These are phyloP conservation scores for Xylota segnis DNA, from an alignment of 2,888 invertebrate genomes.

Conservation along the genomic window DNA sequence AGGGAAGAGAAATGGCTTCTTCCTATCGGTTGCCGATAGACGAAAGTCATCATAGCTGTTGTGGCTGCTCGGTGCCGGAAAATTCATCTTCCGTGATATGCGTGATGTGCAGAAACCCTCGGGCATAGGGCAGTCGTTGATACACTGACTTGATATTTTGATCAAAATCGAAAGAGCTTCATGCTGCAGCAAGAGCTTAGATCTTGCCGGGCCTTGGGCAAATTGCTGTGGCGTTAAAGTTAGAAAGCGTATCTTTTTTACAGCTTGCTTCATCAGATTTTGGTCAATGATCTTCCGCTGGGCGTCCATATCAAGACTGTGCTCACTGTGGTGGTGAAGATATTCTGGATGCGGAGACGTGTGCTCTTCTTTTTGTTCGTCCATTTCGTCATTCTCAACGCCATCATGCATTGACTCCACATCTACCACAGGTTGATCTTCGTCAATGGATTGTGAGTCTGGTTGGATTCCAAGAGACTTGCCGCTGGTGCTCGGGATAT, in stretches of 20 bases:
- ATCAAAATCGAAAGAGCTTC: slow-evolving; percentile 93
- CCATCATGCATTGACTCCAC: slow-evolving; percentile 77
- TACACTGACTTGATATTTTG: slow-evolving; percentile 90
- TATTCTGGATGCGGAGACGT: slow-evolving; percentile 63
- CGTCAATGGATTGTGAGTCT: slow-evolving; percentile 52
- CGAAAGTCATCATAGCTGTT: slow-evolving; percentile 61
- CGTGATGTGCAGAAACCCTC: slow-evolving; percentile 88
- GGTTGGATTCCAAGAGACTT: slow-evolving; percentile 46
- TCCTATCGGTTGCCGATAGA: slow-evolving; percentile 56
- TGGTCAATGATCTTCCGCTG: slow-evolving; percentile 81
- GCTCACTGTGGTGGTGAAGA: slow-evolving; percentile 49
- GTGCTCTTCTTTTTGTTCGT: slow-evolving; percentile 80
- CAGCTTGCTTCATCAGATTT: slow-evolving; percentile 86
- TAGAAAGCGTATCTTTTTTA: slow-evolving; percentile 92
- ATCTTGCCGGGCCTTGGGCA: slow-evolving; percentile 92
- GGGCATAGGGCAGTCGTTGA: slow-evolving; percentile 90
- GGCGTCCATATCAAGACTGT: slow-evolving; percentile 79
- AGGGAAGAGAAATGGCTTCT: slow-evolving; percentile 53
- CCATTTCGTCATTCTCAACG: slow-evolving; percentile 78
- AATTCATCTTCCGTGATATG: slow-evolving; percentile 80
- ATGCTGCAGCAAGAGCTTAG: slow-evolving; percentile 89
- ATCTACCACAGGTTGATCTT: slow-evolving; percentile 75
- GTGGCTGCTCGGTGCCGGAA: slow-evolving; percentile 61
- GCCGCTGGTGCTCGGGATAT: slow-evolving; percentile 38
- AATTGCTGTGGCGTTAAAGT: slow-evolving; percentile 93